Base-by-base conservation (phyloP, 2,888 invertebrate genomes). In the Idaea dimidiata region DNA sequence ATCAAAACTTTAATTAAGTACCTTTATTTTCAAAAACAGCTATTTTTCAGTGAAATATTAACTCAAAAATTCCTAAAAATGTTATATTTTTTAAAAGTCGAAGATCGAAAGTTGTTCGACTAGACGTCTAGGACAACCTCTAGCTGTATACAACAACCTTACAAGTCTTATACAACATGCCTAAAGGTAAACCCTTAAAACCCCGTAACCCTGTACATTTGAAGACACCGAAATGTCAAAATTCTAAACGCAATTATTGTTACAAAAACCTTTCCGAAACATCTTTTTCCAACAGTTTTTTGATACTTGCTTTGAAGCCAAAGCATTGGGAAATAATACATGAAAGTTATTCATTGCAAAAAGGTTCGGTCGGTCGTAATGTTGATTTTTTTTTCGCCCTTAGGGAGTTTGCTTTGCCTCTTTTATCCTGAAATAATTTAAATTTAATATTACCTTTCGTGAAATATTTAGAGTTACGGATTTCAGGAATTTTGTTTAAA, bases 331-430 rank as follows among this genome's bases (percentile, higher is more conserved):
- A 80, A 24, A 79, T 78, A 78, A 80, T 77, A 80, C 75, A 76
- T 76, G 69, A 78, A 82, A 43, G 81, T 80, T 81, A 84, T 85
- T 81, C 76, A 82, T 82, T 69, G 78, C 75, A 74, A 76, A 78
- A 79, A 77, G 77, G 75, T 73, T 71, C 77, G 68, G 66, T 68
- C 68, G 72, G 75, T 75, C 72, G 73, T 77, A 76, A 74, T 72
- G 72, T 68, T 70, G 68, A 66, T 70, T 70, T 74, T 79, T 24
- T 76, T 77, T 76, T 78, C 65, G 55, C 57, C 66, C 72, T 74
- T 70, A 59, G 73, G 74, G 78, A 69, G 72, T 73, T 71, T 66
- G 71, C 72, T 70, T 77, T 75, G 69, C 78, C 72, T 70, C 70
- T 73, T 75, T 76, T 77, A 77, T 78, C 75, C 74, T 68, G 76